Evolutionary conservation across 2,888 invertebrate species (phyloP).

Genomic region (Crematogaster levior): DNA sequence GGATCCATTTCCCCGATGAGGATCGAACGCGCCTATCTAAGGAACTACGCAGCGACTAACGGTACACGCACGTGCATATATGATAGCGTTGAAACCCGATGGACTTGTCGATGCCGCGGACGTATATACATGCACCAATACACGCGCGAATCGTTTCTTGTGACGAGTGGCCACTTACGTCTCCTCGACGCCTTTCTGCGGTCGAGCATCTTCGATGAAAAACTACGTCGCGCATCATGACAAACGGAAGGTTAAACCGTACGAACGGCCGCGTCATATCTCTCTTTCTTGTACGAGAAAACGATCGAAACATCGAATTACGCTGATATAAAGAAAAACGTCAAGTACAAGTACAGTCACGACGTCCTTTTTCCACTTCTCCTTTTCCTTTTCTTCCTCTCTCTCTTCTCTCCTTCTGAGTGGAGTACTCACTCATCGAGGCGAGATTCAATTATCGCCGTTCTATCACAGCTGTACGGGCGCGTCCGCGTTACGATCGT

Average conservation of each 20-base stretch:
- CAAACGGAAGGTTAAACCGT: constrained; percentile 54
- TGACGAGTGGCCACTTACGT: constrained; percentile 59
- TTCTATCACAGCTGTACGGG: constrained; percentile 35
- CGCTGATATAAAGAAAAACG: constrained; percentile 53
- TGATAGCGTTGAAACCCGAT: constrained; percentile 67
- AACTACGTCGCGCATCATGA: constrained; percentile 54
- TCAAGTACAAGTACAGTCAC: constrained; percentile 27
- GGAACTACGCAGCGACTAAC: constrained; percentile 65
- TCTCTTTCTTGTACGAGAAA: constrained; percentile 44
- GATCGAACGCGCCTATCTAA: constrained; percentile 5
- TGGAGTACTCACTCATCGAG: constrained; percentile 38
- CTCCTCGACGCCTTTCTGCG: constrained; percentile 56
- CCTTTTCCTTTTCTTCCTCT: background rate
- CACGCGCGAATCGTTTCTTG: constrained; percentile 57
- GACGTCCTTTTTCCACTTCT: constrained; percentile 1
- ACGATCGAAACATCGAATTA: constrained; percentile 52
- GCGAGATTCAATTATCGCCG: constrained; percentile 48
- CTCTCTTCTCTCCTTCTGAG: constrained; percentile 26
- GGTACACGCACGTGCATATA: constrained; percentile 73
- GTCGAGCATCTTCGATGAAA: constrained; percentile 60
- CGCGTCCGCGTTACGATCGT: constrained; percentile 45
- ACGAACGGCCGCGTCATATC: constrained; percentile 42
- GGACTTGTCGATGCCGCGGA: constrained; percentile 48
- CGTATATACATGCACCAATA: constrained; percentile 4
- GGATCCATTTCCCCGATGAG: constrained; percentile 9